These are phyloP conservation scores for Euplexia lucipara DNA, from an alignment of 2,888 invertebrate genomes.

Conservation along the genomic window DNA sequence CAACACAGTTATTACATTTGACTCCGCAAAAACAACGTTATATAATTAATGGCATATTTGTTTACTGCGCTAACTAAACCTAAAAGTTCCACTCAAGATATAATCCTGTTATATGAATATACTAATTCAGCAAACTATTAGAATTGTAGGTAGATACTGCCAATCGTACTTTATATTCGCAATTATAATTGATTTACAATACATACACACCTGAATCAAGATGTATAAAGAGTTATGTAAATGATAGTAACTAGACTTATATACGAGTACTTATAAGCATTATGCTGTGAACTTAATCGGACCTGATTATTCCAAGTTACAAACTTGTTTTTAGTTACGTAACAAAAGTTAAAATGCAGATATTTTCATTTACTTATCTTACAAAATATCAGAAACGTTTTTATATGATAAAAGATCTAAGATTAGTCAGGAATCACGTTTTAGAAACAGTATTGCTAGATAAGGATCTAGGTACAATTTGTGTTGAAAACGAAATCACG, in stretches of 20 bases:
- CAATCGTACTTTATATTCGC: constrained; percentile 1
- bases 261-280: constrained; percentile 9
- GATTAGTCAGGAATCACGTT: constrained; percentile 38
- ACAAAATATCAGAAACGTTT: neutral
- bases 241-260: constrained; percentile 7
- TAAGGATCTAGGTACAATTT: constrained; percentile 14
- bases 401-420: neutral
- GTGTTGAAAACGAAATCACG: constrained; percentile 8
- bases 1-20: neutral
- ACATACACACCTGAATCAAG: too few species aligned
- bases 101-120: neutral
- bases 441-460: constrained; percentile 5
- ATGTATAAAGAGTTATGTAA: constrained; percentile 9
- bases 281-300: constrained; percentile 17
- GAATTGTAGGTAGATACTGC: neutral
- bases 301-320: constrained; percentile 17
- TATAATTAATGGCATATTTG: neutral
- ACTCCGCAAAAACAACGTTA: neutral
- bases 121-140: neutral
- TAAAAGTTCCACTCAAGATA: constrained; percentile 2
- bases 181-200: constrained; percentile 13
- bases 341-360: constrained; percentile 4
- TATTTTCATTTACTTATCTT: constrained; percentile 24
- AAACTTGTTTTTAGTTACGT: constrained; percentile 23
- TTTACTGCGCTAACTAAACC: constrained; percentile 9